These are phyloP conservation scores for Tipula helvola DNA, from an alignment of 2,888 invertebrate genomes.

Conservation along the genomic window DNA sequence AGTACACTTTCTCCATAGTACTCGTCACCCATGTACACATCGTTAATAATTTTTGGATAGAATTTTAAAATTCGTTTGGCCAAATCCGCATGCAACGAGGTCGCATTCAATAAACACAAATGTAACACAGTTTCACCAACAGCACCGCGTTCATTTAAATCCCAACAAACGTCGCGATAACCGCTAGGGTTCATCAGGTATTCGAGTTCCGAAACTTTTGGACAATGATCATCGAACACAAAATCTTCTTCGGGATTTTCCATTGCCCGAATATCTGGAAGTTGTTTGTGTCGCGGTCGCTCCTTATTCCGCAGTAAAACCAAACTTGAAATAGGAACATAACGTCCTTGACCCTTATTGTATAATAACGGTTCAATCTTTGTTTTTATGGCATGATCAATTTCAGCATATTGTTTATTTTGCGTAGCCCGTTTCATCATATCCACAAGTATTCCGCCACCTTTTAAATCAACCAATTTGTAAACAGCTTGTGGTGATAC, in stretches of 20 bases:
- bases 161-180: slow-evolving; percentile 85
- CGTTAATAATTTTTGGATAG: slow-evolving; percentile 92
- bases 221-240: slow-evolving; percentile 67
- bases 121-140: slow-evolving; percentile 94
- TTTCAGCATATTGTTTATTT: slow-evolving; percentile 79
- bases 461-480: slow-evolving; percentile 82
- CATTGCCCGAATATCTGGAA: slow-evolving; percentile 62
- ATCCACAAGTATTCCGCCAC: slow-evolving; percentile 85
- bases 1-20: slow-evolving; percentile 95
- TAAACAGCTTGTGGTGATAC: slow-evolving; percentile 73
- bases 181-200: slow-evolving; percentile 52
- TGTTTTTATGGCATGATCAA: slow-evolving; percentile 84
- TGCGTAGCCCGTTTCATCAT: slow-evolving; percentile 85
- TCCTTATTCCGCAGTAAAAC: slow-evolving; percentile 81
- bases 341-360: slow-evolving; percentile 83
- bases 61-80: slow-evolving; percentile 82
- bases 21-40: slow-evolving; percentile 92
- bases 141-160: slow-evolving; percentile 78
- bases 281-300: slow-evolving; percentile 62
- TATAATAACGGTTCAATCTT: slow-evolving; percentile 88
- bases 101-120: slow-evolving; percentile 82
- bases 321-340: slow-evolving; percentile 79
- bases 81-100: slow-evolving; percentile 82
- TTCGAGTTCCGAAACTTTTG: slow-evolving; percentile 47
- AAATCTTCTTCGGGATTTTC: slow-evolving; percentile 79